Evolutionary conservation across 35 echinoderm and acorn worm genomes (phyloP).

Genomic region (Patiria miniata): DNA sequence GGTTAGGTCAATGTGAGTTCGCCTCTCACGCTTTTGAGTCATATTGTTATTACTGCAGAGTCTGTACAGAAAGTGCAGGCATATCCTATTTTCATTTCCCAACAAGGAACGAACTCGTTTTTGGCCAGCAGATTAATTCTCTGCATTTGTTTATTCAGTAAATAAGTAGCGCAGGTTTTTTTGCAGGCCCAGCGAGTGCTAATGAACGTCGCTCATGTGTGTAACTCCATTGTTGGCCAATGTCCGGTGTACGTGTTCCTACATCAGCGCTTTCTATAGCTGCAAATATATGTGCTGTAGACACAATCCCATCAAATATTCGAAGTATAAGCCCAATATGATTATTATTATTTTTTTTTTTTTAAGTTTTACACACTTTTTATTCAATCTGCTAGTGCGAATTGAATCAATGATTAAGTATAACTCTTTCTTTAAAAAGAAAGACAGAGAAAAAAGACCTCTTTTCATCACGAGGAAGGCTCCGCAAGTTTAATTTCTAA

Average conservation of each 20-base stretch:
- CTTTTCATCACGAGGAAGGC: no score
- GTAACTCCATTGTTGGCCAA: slow-evolving; percentile 15
- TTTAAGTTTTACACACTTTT: no score
- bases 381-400: no score
- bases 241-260: slow-evolving; percentile 21
- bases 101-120: neutral
- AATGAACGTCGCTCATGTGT: slow-evolving; percentile 17
- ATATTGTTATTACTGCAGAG: neutral
- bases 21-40: no score
- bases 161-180: slow-evolving; percentile 25
- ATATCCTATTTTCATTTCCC: slow-evolving; percentile 28
- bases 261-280: neutral
- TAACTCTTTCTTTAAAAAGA: no score
- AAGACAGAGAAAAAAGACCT: no score
- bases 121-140: slow-evolving; percentile 18
- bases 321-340: no score
- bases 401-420: no score
- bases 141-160: slow-evolving; percentile 18
- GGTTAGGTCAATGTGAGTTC: no score
- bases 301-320: no score
- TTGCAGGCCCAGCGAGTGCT: neutral
- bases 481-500: no score
- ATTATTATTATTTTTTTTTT: no score
- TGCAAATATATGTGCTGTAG: neutral
- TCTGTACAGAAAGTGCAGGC: neutral